Evolutionary conservation across 2,797 vertebrate genomes (phyloP).

Genomic region (Neostethus bicornis): DNA sequence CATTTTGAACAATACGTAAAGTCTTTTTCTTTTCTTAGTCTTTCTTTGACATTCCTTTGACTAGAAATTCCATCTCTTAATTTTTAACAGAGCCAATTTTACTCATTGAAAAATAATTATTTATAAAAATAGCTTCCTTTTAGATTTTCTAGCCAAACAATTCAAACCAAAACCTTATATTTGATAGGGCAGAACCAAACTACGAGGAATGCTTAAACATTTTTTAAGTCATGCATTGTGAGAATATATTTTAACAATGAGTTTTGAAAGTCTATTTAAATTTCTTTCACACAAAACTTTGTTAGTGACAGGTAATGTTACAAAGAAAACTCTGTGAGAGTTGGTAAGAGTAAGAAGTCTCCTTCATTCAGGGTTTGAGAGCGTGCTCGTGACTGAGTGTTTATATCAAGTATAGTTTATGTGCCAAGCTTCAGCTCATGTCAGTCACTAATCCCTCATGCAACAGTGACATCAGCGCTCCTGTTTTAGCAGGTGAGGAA

Average conservation of each 20-base stretch:
- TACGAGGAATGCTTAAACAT: too few relatives aligned
- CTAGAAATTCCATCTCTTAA: background rate
- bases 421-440: constrained; percentile 57
- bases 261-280: background rate
- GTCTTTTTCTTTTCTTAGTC: background rate
- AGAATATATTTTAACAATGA: background rate
- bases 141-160: too few relatives aligned
- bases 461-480: constrained; percentile 74
- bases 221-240: too few relatives aligned
- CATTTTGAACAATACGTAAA: background rate
- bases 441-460: constrained; percentile 73
- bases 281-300: background rate
- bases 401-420: constrained; percentile 42
- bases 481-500: constrained; percentile 73
- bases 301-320: background rate
- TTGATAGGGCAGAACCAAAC: too few relatives aligned
- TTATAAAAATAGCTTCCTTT: too few relatives aligned
- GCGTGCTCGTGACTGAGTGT: constrained; percentile 29
- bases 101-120: too few relatives aligned
- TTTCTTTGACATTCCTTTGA: background rate
- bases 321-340: background rate
- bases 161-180: too few relatives aligned
- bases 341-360: constrained; percentile 22
- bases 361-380: constrained; percentile 9
- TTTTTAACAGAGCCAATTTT: background rate